phyloP scores from a whole-genome alignment of 2,888 invertebrate species.

The Andrena marginata region DNA sequence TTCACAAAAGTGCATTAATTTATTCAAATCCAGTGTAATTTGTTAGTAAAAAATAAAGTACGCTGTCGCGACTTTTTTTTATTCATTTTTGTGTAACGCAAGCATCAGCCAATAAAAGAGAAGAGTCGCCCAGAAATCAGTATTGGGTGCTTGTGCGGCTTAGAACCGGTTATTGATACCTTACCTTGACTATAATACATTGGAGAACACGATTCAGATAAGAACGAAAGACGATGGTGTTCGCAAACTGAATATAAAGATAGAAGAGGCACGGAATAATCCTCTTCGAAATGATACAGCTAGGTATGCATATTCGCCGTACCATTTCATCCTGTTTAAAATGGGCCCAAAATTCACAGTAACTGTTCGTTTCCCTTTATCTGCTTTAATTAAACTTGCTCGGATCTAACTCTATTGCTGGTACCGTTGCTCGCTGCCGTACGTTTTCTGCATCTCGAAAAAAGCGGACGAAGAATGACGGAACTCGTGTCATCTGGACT shows the following conservation, averaged over 20 bases:
- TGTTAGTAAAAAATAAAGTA: too few species aligned
- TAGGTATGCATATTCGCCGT: too few species aligned
- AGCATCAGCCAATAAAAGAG: not conserved
- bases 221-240: not conserved
- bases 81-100: not conserved
- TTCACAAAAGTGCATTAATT: not conserved
- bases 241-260: not conserved
- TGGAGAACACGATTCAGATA: not conserved
- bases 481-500: conserved; percentile 61
- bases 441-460: conserved; percentile 10
- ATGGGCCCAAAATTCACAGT: too few species aligned
- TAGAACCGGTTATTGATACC: conserved; percentile 58
- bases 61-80: too few species aligned
- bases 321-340: too few species aligned
- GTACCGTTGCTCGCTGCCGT: conserved; percentile 14
- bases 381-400: conserved; percentile 11
- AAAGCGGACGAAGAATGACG: conserved; percentile 33
- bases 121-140: not conserved
- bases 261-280: not conserved
- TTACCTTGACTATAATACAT: not conserved
- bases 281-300: too few species aligned
- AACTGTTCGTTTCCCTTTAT: not conserved
- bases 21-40: too few species aligned
- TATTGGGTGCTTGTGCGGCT: conserved; percentile 26
- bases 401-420: conserved; percentile 7